These are phyloP conservation scores for Graphium colonna DNA, from an alignment of 2,888 invertebrate genomes.

Conservation along the genomic window DNA sequence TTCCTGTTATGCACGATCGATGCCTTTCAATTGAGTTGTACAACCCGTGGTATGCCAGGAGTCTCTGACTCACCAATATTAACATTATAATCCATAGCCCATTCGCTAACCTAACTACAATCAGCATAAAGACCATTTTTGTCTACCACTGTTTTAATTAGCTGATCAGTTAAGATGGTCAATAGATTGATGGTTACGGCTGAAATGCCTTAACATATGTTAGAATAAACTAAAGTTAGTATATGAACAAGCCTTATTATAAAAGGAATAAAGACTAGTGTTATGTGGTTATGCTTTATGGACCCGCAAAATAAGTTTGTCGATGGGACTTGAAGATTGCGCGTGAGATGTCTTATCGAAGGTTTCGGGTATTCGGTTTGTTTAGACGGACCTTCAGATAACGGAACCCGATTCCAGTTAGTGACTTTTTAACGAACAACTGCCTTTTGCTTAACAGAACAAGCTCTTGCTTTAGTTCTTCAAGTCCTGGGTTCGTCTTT, in stretches of 20 bases:
- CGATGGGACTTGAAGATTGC: constrained; percentile 63
- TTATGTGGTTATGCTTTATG: background rate
- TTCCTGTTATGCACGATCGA: constrained; percentile 50
- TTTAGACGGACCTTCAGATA: constrained; percentile 34
- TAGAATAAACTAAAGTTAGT: background rate
- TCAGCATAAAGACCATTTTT: background rate
- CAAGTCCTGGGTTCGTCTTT: no score
- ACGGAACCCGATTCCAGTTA: constrained; percentile 10
- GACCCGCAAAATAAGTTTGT: constrained; percentile 13
- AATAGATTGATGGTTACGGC: background rate
- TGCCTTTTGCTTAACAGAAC: no score
- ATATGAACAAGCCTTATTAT: background rate
- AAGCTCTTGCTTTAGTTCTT: no score
- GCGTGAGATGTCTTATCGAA: constrained; percentile 59
- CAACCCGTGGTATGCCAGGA: constrained; percentile 60
- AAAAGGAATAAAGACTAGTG: background rate
- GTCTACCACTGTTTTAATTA: constrained; percentile 4
- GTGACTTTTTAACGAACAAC: no score
- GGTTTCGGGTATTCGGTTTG: constrained; percentile 51
- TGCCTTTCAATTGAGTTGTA: constrained; percentile 58
- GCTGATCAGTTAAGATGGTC: background rate
- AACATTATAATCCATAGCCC: background rate
- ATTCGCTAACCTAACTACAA: background rate
- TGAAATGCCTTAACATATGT: background rate
- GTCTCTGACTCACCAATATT: constrained; percentile 22